These are phyloP conservation scores for Trichonephila clavipes DNA, from an alignment of 1,140 invertebrate species.

Conservation along the genomic window DNA sequence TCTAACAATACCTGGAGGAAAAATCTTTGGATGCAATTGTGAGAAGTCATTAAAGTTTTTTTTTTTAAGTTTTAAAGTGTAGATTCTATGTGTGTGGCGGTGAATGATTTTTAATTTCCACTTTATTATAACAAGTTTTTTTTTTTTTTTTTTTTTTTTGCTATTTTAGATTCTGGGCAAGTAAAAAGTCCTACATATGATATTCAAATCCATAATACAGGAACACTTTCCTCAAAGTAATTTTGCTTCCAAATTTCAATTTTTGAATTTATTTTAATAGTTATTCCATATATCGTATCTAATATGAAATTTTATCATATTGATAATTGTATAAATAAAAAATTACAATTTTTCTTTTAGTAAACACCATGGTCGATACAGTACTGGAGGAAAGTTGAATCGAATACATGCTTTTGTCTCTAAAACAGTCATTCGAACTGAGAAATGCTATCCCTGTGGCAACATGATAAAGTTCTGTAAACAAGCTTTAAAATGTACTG, in stretches of 20 bases:
- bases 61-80: too few relatives aligned
- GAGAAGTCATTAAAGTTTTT: too few relatives aligned
- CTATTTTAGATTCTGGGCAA: slow-evolving; percentile 65
- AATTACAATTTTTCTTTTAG: not conserved
- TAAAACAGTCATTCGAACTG: slow-evolving; percentile 92
- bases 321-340: not conserved
- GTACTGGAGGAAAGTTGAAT: slow-evolving; percentile 79
- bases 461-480: slow-evolving; percentile 88
- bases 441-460: slow-evolving; percentile 90
- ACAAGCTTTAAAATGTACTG: slow-evolving; percentile 87
- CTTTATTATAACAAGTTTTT: too few relatives aligned
- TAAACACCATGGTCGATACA: slow-evolving; percentile 31
- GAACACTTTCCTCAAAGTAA: slow-evolving; percentile 4
- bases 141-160: not conserved
- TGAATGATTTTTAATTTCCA: too few relatives aligned
- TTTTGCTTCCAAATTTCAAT: not conserved
- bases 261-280: not conserved
- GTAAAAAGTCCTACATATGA: slow-evolving; percentile 79
- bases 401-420: slow-evolving; percentile 88
- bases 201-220: slow-evolving; percentile 15
- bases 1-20: too few relatives aligned
- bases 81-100: too few relatives aligned
- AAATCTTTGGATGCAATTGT: too few relatives aligned
- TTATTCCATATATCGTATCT: not conserved
- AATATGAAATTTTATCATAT: not conserved